Conservation (phyloP, 2,888 invertebrate species). For the Amblyjoppa fuscipennis region DNA sequence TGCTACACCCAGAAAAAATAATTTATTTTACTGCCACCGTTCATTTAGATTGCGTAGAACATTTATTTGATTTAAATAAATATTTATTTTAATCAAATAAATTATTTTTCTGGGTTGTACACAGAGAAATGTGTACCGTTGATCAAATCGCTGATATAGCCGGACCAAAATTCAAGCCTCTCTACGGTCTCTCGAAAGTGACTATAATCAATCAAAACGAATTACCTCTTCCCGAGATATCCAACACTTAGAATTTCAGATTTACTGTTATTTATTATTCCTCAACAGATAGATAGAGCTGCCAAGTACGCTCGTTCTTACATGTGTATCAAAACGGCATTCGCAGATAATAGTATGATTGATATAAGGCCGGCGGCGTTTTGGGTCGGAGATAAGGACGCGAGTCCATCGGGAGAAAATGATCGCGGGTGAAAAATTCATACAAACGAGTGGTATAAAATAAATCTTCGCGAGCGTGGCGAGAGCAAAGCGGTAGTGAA, state of each 20-base stretch:
- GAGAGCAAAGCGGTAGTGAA: not conserved
- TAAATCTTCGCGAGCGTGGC: not conserved
- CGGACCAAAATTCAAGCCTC: not conserved
- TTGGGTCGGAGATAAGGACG: conserved; percentile 21
- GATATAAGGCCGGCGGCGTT: conserved; percentile 6
- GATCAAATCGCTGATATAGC: not conserved
- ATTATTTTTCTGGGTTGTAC: too few species aligned
- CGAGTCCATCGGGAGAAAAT: not conserved
- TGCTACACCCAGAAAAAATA: not conserved
- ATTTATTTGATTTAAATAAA: too few species aligned
- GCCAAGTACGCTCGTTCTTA: not conserved
- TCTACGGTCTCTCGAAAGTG: not conserved
- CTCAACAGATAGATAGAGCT: not conserved
- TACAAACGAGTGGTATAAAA: not conserved
- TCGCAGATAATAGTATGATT: conserved; percentile 36
- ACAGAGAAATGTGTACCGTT: not conserved
- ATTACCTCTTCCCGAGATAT: not conserved
- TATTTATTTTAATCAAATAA: too few species aligned
- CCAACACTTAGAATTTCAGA: not conserved
- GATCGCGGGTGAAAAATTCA: not conserved
- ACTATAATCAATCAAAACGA: not conserved
- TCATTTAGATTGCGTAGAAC: too few species aligned
- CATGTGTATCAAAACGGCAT: conserved; percentile 44
- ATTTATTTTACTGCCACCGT: too few species aligned
- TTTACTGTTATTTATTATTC: not conserved